Evolutionary conservation across 2,113 vertebrate genomes (phyloP).

Genomic region (Pseudolaguvia tuberculata): DNA sequence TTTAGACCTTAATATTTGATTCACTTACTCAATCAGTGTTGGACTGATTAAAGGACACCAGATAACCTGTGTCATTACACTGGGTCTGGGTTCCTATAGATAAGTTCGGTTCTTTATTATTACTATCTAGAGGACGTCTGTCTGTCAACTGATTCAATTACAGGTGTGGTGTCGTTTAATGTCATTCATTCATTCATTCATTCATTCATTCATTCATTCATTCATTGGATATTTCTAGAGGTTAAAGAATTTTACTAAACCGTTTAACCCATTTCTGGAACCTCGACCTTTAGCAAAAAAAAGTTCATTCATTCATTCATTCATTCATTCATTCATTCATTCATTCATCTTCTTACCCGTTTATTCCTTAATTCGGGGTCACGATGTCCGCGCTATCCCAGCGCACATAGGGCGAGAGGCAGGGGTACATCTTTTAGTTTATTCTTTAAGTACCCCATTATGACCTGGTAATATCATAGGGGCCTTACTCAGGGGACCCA

Average conservation of each 20-base stretch:
- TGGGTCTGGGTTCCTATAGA: not conserved
- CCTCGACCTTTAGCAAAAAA: not conserved
- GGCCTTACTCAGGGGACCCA: no score
- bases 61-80: not conserved
- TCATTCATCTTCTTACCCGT: no score
- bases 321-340: no score
- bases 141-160: not conserved
- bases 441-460: no score
- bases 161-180: not conserved
- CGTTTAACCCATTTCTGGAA: not conserved
- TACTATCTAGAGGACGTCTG: not conserved
- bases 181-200: not conserved
- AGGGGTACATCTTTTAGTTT: no score
- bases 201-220: not conserved
- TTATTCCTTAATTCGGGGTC: no score
- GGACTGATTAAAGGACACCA: slow-evolving; percentile 9
- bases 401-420: no score
- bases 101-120: slow-evolving; percentile 10
- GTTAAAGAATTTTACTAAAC: not conserved
- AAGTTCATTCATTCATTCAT: no score
- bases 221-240: not conserved
- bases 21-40: slow-evolving; percentile 5
- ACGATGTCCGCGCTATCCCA: no score
- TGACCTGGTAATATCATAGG: no score
- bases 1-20: slow-evolving; percentile 10